These are phyloP conservation scores for Xenopus petersii DNA, from an alignment of 2,797 vertebrate species.

Conservation along the genomic window DNA sequence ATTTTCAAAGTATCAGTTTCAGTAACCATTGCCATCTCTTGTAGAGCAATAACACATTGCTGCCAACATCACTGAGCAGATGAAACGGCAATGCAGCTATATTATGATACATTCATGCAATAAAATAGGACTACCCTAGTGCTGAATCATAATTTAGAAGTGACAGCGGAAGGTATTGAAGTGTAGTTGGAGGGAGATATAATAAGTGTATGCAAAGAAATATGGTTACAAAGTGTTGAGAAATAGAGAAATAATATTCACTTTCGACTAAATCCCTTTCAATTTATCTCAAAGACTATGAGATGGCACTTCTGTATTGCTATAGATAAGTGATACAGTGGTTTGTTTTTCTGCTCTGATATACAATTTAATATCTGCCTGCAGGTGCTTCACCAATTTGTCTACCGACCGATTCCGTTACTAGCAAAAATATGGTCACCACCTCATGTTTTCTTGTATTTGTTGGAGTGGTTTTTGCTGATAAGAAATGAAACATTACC, in stretches of 20 bases:
- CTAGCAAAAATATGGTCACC: neutral
- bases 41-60: conserved; percentile 52
- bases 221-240: conserved; percentile 29
- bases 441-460: neutral
- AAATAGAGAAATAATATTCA: conserved; percentile 40
- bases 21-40: conserved; percentile 40
- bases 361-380: conserved; percentile 10
- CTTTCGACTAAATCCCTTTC: conserved; percentile 23
- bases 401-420: neutral
- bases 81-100: conserved; percentile 48
- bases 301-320: conserved; percentile 15
- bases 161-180: conserved; percentile 50
- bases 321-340: conserved; percentile 8
- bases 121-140: conserved; percentile 49
- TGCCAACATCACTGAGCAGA: conserved; percentile 56
- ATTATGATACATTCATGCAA: conserved; percentile 52
- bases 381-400: neutral
- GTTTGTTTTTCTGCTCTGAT: conserved; percentile 28
- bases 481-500: too few relatives aligned
- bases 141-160: conserved; percentile 50
- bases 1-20: too few relatives aligned
- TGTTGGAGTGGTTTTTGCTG: too few relatives aligned
- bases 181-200: conserved; percentile 36
- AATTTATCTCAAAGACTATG: conserved; percentile 19
- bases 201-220: conserved; percentile 35